phyloP scores from a whole-genome alignment of 2,888 invertebrate genomes.

The Spisula solida region DNA sequence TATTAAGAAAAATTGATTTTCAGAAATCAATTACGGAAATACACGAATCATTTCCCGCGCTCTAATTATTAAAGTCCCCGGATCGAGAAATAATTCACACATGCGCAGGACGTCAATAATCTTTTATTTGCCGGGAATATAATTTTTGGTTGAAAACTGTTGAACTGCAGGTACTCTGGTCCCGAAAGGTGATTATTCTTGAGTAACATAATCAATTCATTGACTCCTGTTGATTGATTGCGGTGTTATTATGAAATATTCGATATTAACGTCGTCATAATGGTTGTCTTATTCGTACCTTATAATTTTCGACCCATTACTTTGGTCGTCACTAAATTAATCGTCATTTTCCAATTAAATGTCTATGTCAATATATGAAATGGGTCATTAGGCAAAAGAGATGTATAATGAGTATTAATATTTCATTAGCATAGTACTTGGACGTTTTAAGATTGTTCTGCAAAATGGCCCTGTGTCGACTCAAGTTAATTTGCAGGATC shows the following conservation, averaged over 20 bases:
- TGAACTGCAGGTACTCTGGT: neutral
- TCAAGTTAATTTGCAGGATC: too few relatives aligned
- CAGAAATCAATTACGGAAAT: constrained; percentile 44
- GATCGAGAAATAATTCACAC: constrained; percentile 60
- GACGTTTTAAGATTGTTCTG: too few relatives aligned
- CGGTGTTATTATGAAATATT: too few relatives aligned
- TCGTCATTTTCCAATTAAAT: too few relatives aligned
- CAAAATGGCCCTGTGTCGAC: too few relatives aligned
- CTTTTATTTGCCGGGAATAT: constrained; percentile 25
- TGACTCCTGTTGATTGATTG: too few relatives aligned
- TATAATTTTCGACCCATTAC: neutral
- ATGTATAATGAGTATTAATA: too few relatives aligned
- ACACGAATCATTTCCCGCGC: constrained; percentile 67
- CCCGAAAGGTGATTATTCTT: neutral
- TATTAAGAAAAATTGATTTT: neutral
- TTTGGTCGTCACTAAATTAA: too few relatives aligned
- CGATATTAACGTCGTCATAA: neutral
- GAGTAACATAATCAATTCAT: too few relatives aligned
- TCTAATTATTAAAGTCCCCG: constrained; percentile 66
- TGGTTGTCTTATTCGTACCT: neutral
- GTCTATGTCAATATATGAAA: too few relatives aligned
- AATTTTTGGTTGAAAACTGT: neutral
- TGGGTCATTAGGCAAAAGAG: too few relatives aligned
- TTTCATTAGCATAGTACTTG: too few relatives aligned
- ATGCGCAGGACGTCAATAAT: constrained; percentile 58